Conservation (phyloP, 2,888 invertebrate species). For the Parelbella ahira region DNA sequence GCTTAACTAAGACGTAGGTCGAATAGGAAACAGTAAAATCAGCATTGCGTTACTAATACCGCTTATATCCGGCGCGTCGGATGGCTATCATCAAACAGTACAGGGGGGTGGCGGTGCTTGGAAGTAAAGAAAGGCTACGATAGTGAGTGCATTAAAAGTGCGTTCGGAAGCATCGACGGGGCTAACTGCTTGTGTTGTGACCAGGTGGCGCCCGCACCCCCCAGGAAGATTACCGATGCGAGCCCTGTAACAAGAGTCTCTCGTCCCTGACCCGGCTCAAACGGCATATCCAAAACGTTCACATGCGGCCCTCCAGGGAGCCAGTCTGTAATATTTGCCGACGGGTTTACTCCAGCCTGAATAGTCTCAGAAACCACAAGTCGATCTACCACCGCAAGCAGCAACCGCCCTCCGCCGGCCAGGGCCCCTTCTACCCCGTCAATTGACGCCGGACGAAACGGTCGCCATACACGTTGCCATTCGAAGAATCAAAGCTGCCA, state of each 20-base stretch:
- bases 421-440: constrained; percentile 69
- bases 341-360: constrained; percentile 94
- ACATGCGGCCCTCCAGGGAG: constrained; percentile 93
- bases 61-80: constrained; percentile 64
- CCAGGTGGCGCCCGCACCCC: constrained; percentile 87
- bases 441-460: constrained; percentile 60
- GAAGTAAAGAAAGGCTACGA: constrained; percentile 66
- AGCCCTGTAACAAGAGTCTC: constrained; percentile 94
- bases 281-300: constrained; percentile 95
- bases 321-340: constrained; percentile 96
- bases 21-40: constrained; percentile 44
- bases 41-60: constrained; percentile 59
- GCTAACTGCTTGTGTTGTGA: constrained; percentile 80
- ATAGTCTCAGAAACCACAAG: constrained; percentile 95
- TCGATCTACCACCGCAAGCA: constrained; percentile 95
- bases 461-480: constrained; percentile 55
- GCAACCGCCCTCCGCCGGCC: constrained; percentile 79
- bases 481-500: constrained; percentile 68
- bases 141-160: constrained; percentile 78
- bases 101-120: constrained; percentile 79
- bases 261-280: constrained; percentile 92
- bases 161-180: constrained; percentile 72
- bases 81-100: constrained; percentile 59
- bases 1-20: constrained; percentile 54
- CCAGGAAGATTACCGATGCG: constrained; percentile 94